Conservation (phyloP, 2,888 invertebrate species). For the Oasisia sp. region DNA sequence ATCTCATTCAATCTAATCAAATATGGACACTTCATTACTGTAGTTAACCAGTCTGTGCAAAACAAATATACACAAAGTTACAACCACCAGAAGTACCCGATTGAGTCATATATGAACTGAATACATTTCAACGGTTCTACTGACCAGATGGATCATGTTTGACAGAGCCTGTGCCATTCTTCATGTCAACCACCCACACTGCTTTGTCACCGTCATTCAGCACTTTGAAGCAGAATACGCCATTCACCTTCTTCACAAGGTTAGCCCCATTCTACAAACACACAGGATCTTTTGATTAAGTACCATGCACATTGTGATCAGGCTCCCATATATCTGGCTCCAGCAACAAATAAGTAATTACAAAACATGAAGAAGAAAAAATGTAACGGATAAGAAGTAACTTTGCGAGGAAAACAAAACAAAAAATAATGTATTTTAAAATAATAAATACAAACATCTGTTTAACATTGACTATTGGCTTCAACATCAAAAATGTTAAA, state of each 20-base stretch:
- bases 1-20: neutral
- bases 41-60: neutral
- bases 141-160: constrained; percentile 78
- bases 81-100: neutral
- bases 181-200: constrained; percentile 92
- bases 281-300: neutral
- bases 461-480: too few relatives aligned
- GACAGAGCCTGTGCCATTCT: constrained; percentile 87
- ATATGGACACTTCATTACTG: neutral
- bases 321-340: too few relatives aligned
- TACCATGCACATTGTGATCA: too few relatives aligned
- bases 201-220: constrained; percentile 81
- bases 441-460: too few relatives aligned
- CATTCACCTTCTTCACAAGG: constrained; percentile 70
- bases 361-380: too few relatives aligned
- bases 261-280: constrained; percentile 60
- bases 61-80: neutral
- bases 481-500: too few relatives aligned
- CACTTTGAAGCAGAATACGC: constrained; percentile 90
- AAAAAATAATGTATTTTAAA: too few relatives aligned
- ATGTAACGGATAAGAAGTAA: too few relatives aligned
- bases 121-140: neutral
- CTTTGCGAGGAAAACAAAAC: too few relatives aligned
- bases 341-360: neutral
- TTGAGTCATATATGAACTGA: too few relatives aligned